Evolutionary conservation across 2,888 invertebrate species (phyloP).

Genomic region (Pheosia tremula): DNA sequence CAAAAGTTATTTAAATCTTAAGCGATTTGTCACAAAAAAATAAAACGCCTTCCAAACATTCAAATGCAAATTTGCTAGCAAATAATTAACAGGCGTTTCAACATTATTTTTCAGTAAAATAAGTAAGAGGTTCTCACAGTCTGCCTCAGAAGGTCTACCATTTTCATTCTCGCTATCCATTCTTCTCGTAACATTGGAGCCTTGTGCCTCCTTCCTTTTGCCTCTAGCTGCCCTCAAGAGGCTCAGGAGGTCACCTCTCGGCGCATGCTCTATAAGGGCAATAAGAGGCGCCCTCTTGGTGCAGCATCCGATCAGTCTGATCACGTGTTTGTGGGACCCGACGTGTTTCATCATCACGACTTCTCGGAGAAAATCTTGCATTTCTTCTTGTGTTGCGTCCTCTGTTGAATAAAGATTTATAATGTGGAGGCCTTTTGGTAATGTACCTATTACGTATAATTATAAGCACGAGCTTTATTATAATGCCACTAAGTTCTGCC

Average conservation of each 20-base stretch:
- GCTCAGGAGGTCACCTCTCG: constrained; percentile 89
- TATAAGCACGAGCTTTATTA: too few species aligned
- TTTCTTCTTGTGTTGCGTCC: constrained; percentile 83
- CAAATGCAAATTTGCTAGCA: constrained; percentile 17
- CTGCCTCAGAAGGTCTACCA: constrained; percentile 81
- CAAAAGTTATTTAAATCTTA: too few species aligned
- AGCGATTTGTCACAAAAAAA: too few species aligned
- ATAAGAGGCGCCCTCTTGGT: constrained; percentile 87
- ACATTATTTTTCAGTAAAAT: not conserved
- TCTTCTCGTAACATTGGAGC: constrained; percentile 77
- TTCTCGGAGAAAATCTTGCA: constrained; percentile 90
- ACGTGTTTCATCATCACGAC: constrained; percentile 91
- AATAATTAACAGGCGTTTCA: constrained; percentile 15
- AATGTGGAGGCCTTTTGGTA: too few species aligned
- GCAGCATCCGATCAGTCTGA: constrained; percentile 90
- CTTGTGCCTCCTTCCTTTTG: constrained; percentile 49
- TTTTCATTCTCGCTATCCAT: constrained; percentile 54
- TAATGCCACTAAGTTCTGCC: too few species aligned
- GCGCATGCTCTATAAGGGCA: constrained; percentile 91
- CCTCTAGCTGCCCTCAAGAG: constrained; percentile 83
- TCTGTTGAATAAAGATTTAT: constrained; percentile 57
- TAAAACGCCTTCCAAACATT: not conserved
- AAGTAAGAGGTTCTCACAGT: constrained; percentile 77
- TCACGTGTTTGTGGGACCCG: constrained; percentile 90
- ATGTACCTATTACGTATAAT: too few species aligned